A percentile compares a stretch with the other conserved stretches of the same genome.
Conservation (phyloP, 2,888 invertebrate species). For the Silvanus unidentatus region DNA sequence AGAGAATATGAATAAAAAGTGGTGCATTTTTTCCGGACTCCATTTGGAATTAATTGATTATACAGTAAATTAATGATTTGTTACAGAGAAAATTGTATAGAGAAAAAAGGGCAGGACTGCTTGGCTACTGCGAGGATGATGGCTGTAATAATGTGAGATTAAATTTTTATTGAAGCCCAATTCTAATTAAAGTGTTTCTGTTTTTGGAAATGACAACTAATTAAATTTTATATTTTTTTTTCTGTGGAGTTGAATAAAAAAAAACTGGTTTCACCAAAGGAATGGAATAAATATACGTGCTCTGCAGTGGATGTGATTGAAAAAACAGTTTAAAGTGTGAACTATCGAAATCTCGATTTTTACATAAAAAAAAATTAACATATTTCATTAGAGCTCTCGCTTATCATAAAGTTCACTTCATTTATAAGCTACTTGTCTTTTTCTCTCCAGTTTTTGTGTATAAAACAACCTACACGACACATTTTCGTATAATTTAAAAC, state of each 20-base stretch:
- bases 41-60: no score
- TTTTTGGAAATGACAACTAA: slow-evolving; percentile 15
- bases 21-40: no score
- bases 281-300: neutral
- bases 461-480: no score
- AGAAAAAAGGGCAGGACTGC: neutral
- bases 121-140: slow-evolving; percentile 11
- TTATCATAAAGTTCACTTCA: no score
- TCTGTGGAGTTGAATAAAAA: no score
- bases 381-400: no score
- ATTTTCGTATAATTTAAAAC: no score
- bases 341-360: slow-evolving; percentile 7
- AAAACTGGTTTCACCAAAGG: slow-evolving; percentile 8
- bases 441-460: no score
- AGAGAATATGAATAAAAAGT: no score
- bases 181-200: slow-evolving; percentile 17
- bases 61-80: no score
- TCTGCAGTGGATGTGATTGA: neutral
- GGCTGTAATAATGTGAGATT: slow-evolving; percentile 9
- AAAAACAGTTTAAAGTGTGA: slow-evolving; percentile 3
- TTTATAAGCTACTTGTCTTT: no score
- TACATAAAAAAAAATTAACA: neutral
- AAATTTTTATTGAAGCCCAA: slow-evolving; percentile 13
- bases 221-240: slow-evolving; percentile 7
- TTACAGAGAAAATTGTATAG: no score